Evolutionary conservation across 2,113 vertebrate species (phyloP), one percentile per base, ranked within the genome.

Genomic region (Thamnophis sirtalis): DNA sequence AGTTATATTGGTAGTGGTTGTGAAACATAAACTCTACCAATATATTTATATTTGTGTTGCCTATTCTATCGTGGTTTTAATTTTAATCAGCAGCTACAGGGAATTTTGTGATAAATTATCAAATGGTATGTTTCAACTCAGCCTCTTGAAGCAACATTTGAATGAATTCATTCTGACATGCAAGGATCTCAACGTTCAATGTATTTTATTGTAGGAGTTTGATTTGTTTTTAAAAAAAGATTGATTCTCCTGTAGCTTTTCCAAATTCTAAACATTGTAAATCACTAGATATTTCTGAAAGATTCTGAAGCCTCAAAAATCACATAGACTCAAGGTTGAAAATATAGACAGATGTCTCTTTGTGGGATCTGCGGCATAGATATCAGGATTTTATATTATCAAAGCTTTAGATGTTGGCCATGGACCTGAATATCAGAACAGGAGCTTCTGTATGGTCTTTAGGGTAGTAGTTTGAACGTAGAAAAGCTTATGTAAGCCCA

Each of bases 71-170:
- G 53, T 90, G 93, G 92, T 90, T 95, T 63, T 68, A 90, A 94
- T 63, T 1, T 56, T 96, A 21, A 89, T 94, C 92, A 90, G 58
- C 94, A 96, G 95, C 3, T 22, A 90, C 55, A 92, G 26, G 84
- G 3, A 93, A 93, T 2, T 26, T 6, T 80, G 51, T 43, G 0
- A n/a, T 7, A 3, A n/a, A n/a, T n/a, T 91, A 73, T 87, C 0
- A 91, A 2, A 24, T 94, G 68, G 93, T 87, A 7, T 17, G 28
- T 89, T 90, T 86, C 1, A 3, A 0, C 19, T 48, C 17, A 53
- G 84, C 2, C 0, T 9, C 1, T 0, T 1, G 60, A 80, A 84
- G 0, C 28, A 93, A 93, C 49, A 26, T 0, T 88, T 86, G 11
- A 60, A 24, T 56, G 84, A 60, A 0, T 51, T 2, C 48, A 0